A percentile compares a stretch with the other conserved stretches of the same genome.
Conservation (phyloP, 2,888 invertebrate genomes). For the Cryptus armator region DNA sequence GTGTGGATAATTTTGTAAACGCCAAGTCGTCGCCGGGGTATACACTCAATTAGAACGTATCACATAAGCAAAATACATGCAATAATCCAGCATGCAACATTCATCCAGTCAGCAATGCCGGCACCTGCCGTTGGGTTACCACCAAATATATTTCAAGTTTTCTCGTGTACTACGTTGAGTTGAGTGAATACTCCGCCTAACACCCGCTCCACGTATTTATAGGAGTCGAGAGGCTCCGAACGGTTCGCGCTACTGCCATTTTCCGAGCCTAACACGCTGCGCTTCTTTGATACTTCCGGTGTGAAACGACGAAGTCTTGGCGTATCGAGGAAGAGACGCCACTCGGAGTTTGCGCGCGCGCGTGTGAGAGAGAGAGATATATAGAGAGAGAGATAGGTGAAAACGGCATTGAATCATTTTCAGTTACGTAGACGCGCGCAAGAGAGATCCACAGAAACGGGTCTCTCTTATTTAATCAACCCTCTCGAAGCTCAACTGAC, state of each 20-base stretch:
- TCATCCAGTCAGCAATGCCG: constrained; percentile 26
- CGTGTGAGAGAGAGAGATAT: background rate
- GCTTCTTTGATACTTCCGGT: constrained; percentile 52
- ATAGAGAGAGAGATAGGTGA: background rate
- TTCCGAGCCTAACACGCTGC: constrained; percentile 65
- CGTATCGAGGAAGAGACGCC: constrained; percentile 36
- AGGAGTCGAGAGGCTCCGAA: constrained; percentile 62
- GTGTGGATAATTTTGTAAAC: constrained; percentile 38
- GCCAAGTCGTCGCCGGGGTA: constrained; percentile 15
- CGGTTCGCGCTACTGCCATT: constrained; percentile 43
- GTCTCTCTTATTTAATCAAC: constrained; percentile 53
- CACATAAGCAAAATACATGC: constrained; percentile 20
- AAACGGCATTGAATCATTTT: constrained; percentile 71
- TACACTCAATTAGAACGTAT: constrained; percentile 49
- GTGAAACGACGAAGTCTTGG: constrained; percentile 55
- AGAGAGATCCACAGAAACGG: constrained; percentile 46
- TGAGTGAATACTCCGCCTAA: background rate
- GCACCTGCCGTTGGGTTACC: constrained; percentile 57
- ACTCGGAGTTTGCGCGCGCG: background rate
- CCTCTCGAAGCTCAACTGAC: constrained; percentile 60
- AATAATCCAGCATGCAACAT: constrained; percentile 42
- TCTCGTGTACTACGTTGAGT: constrained; percentile 30
- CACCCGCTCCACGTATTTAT: constrained; percentile 72
- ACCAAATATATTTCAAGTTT: constrained; percentile 58
- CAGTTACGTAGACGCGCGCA: constrained; percentile 65